Percentiles rank a stretch among this genome's conserved stretches.
Conservation (phyloP, 2,797 vertebrate genomes). For the Rhincodon typus region DNA sequence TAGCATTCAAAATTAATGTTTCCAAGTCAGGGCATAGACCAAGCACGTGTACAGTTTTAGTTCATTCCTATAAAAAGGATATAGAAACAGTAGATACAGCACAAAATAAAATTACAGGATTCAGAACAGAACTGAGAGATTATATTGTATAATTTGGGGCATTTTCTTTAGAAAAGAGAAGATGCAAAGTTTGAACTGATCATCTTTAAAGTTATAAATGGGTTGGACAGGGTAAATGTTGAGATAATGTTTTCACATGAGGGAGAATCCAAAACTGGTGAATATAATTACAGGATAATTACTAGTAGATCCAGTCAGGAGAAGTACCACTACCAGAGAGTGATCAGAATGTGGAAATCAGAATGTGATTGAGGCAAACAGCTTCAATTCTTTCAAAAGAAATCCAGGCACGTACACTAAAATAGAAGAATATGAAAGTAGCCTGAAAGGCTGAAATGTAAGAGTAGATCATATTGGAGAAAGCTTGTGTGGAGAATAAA, state of each 20-base stretch:
- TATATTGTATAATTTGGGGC: neutral
- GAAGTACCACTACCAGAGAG: neutral
- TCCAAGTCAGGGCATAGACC: neutral
- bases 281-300: neutral
- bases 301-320: neutral
- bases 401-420: neutral
- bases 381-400: neutral
- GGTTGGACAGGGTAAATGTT: neutral
- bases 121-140: neutral
- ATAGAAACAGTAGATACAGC: neutral
- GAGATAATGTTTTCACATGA: neutral
- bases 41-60: neutral
- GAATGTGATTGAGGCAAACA: too few species aligned
- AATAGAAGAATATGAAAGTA: neutral
- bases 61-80: neutral
- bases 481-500: neutral
- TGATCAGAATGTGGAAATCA: neutral
- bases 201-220: neutral
- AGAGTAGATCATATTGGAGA: neutral
- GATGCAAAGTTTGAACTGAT: too few species aligned
- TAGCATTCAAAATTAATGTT: neutral
- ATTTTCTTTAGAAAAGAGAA: neutral
- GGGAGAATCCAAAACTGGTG: neutral
- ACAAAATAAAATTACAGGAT: neutral
- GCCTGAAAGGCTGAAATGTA: neutral